Base-by-base conservation (phyloP, 2,113 vertebrate genomes). In the Indri indri region DNA sequence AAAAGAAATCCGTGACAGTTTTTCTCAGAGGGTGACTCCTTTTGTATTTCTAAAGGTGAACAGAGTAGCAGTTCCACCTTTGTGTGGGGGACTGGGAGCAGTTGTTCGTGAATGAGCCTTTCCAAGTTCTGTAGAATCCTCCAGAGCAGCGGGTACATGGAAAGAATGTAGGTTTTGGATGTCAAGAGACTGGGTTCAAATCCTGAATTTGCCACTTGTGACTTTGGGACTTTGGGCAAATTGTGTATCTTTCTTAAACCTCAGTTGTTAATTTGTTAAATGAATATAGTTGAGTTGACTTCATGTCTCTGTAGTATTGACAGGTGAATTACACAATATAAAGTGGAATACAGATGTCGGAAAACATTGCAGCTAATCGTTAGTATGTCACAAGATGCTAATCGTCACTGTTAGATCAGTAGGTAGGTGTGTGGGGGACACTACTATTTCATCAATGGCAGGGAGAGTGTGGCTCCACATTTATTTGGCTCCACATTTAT, bases 391-490 rank as follows among this genome's bases (percentile, higher is more conserved):
- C 0, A 0, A 27, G 20, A 34, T 22, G 50, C 25, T 30, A 0
- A 3, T 37, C 6, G 2, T 8, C 25, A 16, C 20, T 68, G 8
- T 22, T 30, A n/a, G 54, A 59, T 61, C 23, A 76, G 50, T 6
- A 57, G 54, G 20, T 20, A 8, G 47, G 14, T 2, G 7, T 2
- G 2, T 18, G 13, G 40, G n/a, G 2, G 11, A n/a, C 76, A 12
- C 32, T 40, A 18, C 22, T 32, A 0, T 20, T 45, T 14, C 40
- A 12, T 47, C 34, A 17, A 3, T 6, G 14, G 4, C 2, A 18
- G 37, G 50, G 22, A 16, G 0, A 16, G 0, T 1, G 0, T 45
- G 63, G 1, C 1, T 5, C 59, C 37, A 16, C 9, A 8, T n/a
- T 54, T 17, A 45, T 50, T 13, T 50, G 81, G 14, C 34, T 27